Percentiles rank a stretch among this genome's conserved stretches.
Conservation (phyloP, 2,797 vertebrate species). For the Periophthalmus magnuspinnatus region DNA sequence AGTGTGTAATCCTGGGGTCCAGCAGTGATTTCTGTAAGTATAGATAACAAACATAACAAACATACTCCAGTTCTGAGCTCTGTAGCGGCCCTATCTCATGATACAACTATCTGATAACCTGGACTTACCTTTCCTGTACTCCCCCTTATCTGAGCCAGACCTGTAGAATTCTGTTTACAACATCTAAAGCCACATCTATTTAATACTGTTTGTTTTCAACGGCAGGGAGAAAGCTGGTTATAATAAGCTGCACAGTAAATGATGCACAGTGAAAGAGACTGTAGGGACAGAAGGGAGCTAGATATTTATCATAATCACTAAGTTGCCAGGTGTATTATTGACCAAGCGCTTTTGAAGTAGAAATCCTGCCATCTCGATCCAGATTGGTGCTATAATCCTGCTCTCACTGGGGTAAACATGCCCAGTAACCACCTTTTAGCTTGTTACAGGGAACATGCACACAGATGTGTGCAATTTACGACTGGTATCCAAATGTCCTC, state of each 20-base stretch:
- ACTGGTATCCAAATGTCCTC: constrained; percentile 18
- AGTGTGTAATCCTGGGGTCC: constrained; percentile 16
- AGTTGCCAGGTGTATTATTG: constrained; percentile 42
- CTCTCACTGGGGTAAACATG: constrained; percentile 57
- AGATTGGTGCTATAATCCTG: constrained; percentile 57
- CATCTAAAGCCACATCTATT: constrained; percentile 57
- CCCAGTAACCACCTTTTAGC: constrained; percentile 32
- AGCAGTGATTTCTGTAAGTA: constrained; percentile 25
- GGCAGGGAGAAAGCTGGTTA: constrained; percentile 32
- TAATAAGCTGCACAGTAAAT: constrained; percentile 16
- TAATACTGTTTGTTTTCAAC: constrained; percentile 44
- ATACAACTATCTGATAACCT: constrained; percentile 66
- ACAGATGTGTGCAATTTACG: constrained; percentile 10
- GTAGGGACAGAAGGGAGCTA: constrained; percentile 15
- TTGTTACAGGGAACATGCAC: constrained; percentile 24
- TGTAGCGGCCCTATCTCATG: constrained; percentile 35
- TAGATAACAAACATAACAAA: constrained; percentile 14
- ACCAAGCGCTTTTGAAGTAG: constrained; percentile 34
- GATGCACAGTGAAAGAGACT: constrained; percentile 11
- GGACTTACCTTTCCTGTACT: constrained; percentile 45
- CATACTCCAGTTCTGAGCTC: constrained; percentile 45
- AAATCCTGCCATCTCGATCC: constrained; percentile 48
- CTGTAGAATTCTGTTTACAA: constrained; percentile 36
- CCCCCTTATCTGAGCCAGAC: constrained; percentile 56
- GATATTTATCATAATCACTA: constrained; percentile 35